Conservation (phyloP, 2,797 vertebrate species). For the Crenuchus spilurus region DNA sequence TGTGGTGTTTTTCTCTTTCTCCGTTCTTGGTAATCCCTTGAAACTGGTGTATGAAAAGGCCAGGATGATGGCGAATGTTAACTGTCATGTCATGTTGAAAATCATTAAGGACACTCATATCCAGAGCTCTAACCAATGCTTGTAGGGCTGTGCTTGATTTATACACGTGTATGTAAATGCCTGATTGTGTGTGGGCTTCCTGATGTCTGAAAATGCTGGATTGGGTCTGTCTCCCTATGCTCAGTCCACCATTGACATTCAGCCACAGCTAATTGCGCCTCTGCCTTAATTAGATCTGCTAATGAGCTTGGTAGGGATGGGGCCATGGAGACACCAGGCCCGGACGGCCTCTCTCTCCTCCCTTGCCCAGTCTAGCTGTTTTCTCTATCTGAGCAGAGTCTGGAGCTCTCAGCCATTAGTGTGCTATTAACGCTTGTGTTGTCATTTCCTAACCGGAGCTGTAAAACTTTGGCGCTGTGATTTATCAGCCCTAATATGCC, state of each 20-base stretch:
- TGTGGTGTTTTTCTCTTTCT: no score
- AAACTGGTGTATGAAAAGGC: no score
- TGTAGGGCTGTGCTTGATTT: no score
- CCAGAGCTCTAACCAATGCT: no score
- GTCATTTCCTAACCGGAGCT: conserved; percentile 37
- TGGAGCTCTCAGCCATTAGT: conserved; percentile 29
- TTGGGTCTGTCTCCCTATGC: not conserved
- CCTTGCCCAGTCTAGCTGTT: not conserved
- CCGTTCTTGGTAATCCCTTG: no score
- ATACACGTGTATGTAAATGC: not conserved
- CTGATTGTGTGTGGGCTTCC: not conserved
- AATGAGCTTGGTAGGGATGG: conserved; percentile 63
- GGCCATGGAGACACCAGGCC: conserved; percentile 33
- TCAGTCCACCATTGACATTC: conserved; percentile 1
- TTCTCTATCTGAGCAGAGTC: conserved; percentile 19
- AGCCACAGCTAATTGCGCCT: conserved; percentile 53
- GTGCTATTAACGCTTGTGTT: conserved; percentile 30
- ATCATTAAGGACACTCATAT: no score
- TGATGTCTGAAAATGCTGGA: not conserved
- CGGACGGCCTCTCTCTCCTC: not conserved
- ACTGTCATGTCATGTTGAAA: no score
- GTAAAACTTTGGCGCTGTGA: conserved; percentile 25
- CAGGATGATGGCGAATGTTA: no score
- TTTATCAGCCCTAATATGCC: conserved; percentile 31
- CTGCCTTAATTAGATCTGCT: conserved; percentile 64